Base-by-base conservation (phyloP, 2,113 vertebrate species). In the Colaptes auratus region DNA sequence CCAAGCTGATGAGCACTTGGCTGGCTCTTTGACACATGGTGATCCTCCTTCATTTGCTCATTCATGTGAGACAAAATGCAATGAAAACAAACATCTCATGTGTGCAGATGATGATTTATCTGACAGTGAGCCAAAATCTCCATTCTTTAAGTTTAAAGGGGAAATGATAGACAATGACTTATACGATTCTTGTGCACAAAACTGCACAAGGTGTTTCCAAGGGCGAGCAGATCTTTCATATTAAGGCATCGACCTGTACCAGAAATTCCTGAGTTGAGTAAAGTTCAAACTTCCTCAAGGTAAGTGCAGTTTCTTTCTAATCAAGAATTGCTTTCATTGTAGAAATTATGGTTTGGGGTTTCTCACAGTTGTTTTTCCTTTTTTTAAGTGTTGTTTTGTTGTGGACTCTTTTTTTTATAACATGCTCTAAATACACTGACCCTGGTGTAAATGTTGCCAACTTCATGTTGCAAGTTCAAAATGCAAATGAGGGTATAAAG, bases 201-300 rank as follows among this genome's bases (percentile, higher is more conserved):
- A 75, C 63, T 75, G 84, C 35, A 52, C 81, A 95, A 97, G 65
- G 85, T 72, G 55, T 94, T 96, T 87, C 63, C 95, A 14, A 93
- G 86, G 78, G 39, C 65, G 77, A 97, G 95, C 21, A 97, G 98
- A 5, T 99, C 99, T 84, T 99, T 98, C 82, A 96, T 98, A 35
- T 97, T 99, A 83, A 98, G 98, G 56, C 98, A 99, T 93, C 98
- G 99, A 15, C 99, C 99, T 20, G 99, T 99, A 15, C 99, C 99
- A 30, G 96, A 99, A 80, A 98, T 99, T 85, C 99, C 99, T 0
- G 92, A 74, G 28, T 88, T 94, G 31, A 92, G 67, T 35, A 88
- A 92, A 92, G 83, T 79, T 95, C 83, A 84, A 11, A 9, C 86
- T 95, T 95, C 96, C 36, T 77, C 92, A 70, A 98, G 98, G 98